Percentiles rank a stretch among this genome's conserved stretches.
phyloP scores from a whole-genome alignment of 2,888 invertebrate genomes.

The Neria commutata region DNA sequence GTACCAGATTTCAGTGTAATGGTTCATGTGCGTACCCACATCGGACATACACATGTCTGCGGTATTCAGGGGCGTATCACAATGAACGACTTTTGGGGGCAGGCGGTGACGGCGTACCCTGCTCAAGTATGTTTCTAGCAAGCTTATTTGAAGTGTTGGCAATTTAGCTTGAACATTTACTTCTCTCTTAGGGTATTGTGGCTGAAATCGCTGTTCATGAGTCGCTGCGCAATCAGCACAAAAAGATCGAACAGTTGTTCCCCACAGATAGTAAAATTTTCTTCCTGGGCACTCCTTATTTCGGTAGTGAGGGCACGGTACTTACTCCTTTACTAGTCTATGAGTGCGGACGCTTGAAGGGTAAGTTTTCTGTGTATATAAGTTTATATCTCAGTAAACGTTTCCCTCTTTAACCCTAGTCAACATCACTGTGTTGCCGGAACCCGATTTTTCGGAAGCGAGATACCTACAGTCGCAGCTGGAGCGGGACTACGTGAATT shows the following conservation, averaged over 20 bases:
- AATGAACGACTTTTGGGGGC: constrained; percentile 76
- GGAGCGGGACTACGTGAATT: constrained; percentile 44
- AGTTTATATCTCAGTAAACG: background rate
- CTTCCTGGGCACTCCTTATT: constrained; percentile 78
- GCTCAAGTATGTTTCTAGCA: constrained; percentile 37
- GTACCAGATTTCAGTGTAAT: constrained; percentile 71
- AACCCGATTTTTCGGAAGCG: constrained; percentile 49
- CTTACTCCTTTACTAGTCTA: constrained; percentile 56
- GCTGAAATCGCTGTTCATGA: constrained; percentile 52
- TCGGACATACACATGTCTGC: constrained; percentile 71
- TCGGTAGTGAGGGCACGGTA: constrained; percentile 81
- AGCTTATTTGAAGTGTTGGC: background rate
- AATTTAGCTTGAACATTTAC: constrained; percentile 44
- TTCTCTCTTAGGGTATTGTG: constrained; percentile 63
- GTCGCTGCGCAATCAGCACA: constrained; percentile 53
- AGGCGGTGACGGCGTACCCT: constrained; percentile 69
- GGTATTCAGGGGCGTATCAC: constrained; percentile 69
- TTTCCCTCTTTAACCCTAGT: constrained; percentile 37
- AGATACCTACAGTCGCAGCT: constrained; percentile 40
- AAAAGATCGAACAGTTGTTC: constrained; percentile 67
- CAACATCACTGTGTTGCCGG: constrained; percentile 49
- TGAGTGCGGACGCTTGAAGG: constrained; percentile 54
- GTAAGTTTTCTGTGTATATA: constrained; percentile 31
- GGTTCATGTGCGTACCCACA: constrained; percentile 74
- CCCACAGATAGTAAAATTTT: constrained; percentile 73